Conservation (phyloP, 2,888 invertebrate species). For the Epinotia nisella region DNA sequence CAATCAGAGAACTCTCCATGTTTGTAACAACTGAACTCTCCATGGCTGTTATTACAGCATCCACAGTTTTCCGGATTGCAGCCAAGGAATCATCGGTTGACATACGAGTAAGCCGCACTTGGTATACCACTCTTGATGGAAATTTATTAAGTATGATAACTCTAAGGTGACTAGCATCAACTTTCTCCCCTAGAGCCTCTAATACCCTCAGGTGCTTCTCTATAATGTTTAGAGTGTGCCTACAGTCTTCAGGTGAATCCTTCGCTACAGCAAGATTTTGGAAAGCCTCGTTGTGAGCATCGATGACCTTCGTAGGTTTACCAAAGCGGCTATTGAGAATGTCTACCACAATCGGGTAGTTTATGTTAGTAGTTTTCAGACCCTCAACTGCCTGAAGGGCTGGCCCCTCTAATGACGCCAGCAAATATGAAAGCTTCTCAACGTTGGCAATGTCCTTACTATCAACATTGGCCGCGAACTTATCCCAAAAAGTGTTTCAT, state of each 20-base stretch:
- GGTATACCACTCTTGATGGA: neutral
- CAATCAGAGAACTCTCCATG: no score
- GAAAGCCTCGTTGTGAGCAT: neutral
- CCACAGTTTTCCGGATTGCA: no score
- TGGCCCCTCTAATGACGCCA: constrained; percentile 2
- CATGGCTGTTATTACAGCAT: no score
- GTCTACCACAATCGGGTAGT: constrained; percentile 11
- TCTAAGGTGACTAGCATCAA: constrained; percentile 7
- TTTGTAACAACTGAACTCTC: no score
- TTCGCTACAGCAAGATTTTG: no score
- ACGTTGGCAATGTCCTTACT: constrained; percentile 14
- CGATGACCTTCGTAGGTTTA: constrained; percentile 4
- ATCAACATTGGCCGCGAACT: neutral
- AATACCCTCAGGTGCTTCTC: constrained; percentile 6
- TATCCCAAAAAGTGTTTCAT: constrained; percentile 7
- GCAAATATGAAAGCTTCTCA: no score
- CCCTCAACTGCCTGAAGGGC: constrained; percentile 8
- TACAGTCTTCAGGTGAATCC: neutral
- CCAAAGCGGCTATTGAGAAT: constrained; percentile 1
- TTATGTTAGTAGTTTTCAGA: neutral
- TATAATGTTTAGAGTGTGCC: neutral
- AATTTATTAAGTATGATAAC: constrained; percentile 7
- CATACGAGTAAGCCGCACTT: neutral
- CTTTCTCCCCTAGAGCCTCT: neutral
- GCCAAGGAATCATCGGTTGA: neutral